Percentiles rank a stretch among this genome's conserved stretches.
These are phyloP conservation scores for Turritopsis rubra DNA, from an alignment of 30 jellyfish, hydroid and myxozoan genomes.

Conservation along the genomic window DNA sequence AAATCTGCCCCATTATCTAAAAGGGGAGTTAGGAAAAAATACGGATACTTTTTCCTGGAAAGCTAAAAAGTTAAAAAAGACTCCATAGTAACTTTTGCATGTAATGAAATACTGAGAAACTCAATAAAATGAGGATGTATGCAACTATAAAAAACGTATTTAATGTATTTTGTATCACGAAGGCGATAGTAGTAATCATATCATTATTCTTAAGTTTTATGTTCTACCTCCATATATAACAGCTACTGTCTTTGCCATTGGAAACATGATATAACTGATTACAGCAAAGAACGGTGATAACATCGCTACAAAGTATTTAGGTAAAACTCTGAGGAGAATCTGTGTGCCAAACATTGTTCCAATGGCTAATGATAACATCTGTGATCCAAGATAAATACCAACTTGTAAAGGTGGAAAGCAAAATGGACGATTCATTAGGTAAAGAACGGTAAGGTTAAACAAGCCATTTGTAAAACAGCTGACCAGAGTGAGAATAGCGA, in stretches of 20 bases:
- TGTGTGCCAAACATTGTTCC: constrained; percentile 64
- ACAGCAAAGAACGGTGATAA: constrained; percentile 59
- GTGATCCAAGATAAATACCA: constrained; percentile 59
- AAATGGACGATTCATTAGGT: constrained; percentile 59
- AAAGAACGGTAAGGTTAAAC: constrained; percentile 32
- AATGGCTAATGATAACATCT: constrained; percentile 39
- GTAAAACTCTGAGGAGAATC: constrained; percentile 17
- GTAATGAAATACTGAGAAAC: too few species aligned
- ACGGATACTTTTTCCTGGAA: too few species aligned
- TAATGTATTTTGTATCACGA: too few species aligned
- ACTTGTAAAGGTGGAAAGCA: constrained; percentile 53
- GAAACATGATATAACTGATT: constrained; percentile 2
- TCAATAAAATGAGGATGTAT: too few species aligned
- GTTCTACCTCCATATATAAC: neutral
- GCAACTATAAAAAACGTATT: too few species aligned
- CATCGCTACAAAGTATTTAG: constrained; percentile 43
- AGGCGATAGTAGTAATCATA: too few species aligned
- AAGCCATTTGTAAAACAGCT: constrained; percentile 5
- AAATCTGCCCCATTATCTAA: too few species aligned
- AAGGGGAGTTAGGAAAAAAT: too few species aligned
- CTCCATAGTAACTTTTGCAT: too few species aligned
- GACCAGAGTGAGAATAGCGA: neutral
- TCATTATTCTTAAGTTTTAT: too few species aligned
- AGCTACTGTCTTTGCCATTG: neutral
- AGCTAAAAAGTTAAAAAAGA: too few species aligned